Conservation (phyloP, 2,888 invertebrate species). For the Hermodice carunculata region DNA sequence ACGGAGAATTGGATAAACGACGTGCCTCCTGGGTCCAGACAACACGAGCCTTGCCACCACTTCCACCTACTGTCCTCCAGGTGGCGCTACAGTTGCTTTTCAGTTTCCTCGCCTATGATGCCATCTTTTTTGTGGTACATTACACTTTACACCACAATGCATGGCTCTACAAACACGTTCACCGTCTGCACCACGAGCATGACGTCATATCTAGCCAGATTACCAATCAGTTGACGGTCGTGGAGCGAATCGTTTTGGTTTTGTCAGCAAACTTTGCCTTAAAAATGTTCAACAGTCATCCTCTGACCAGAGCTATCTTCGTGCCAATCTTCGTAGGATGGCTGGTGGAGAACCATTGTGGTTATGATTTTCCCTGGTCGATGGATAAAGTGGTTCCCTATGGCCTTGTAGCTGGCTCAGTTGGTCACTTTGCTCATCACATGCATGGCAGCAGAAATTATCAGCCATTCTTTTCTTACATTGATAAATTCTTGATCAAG, state of each 20-base stretch:
- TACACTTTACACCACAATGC: conserved; percentile 49
- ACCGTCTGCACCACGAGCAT: conserved; percentile 58
- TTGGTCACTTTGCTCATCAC: conserved; percentile 56
- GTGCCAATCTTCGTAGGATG: conserved; percentile 54
- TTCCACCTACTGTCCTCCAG: conserved; percentile 45
- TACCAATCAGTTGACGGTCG: conserved; percentile 56
- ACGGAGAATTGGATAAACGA: conserved; percentile 42
- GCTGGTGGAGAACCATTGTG: conserved; percentile 58
- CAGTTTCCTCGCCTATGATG: conserved; percentile 53
- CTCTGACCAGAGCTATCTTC: conserved; percentile 54
- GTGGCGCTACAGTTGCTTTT: conserved; percentile 46
- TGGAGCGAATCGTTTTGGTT: conserved; percentile 50
- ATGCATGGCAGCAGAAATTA: conserved; percentile 49
- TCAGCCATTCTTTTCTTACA: conserved; percentile 59
- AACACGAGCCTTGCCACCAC: conserved; percentile 49
- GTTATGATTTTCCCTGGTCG: conserved; percentile 62
- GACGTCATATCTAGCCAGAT: conserved; percentile 52
- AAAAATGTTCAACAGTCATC: conserved; percentile 47
- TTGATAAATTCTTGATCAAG: conserved; percentile 45
- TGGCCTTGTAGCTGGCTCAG: conserved; percentile 51
- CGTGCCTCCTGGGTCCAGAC: conserved; percentile 48
- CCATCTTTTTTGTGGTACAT: conserved; percentile 54
- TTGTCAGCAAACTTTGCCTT: conserved; percentile 58
- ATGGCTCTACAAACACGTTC: conserved; percentile 54
- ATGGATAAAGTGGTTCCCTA: conserved; percentile 54